Conservation (phyloP, 1,140 invertebrate genomes). For the Augochlora pura region DNA sequence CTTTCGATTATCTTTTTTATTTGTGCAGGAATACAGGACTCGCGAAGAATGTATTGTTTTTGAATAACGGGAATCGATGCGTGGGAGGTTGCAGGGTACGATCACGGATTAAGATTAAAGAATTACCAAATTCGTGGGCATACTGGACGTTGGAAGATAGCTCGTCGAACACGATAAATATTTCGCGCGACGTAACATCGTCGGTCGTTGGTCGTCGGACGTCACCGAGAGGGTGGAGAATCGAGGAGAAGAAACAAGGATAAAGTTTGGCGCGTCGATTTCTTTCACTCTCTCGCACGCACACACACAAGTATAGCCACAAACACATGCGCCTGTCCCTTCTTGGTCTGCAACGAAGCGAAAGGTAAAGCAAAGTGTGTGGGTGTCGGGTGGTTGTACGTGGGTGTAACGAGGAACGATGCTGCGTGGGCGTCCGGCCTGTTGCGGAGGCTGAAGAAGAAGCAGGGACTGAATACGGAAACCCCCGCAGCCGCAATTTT, state of each 20-base stretch:
- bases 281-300: not conserved
- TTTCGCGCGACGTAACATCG: not conserved
- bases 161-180: not conserved
- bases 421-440: slow-evolving; percentile 51
- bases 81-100: too few species aligned
- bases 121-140: too few species aligned
- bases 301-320: too few species aligned
- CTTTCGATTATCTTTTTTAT: too few species aligned
- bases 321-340: too few species aligned
- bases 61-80: too few species aligned
- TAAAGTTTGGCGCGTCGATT: not conserved
- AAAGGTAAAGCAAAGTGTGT: slow-evolving; percentile 5
- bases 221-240: not conserved
- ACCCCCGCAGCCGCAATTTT: slow-evolving; percentile 1
- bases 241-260: slow-evolving; percentile 9
- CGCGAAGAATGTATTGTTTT: too few species aligned
- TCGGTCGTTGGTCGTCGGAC: slow-evolving; percentile 1
- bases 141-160: not conserved
- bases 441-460: slow-evolving; percentile 51
- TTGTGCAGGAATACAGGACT: too few species aligned
- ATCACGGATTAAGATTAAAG: too few species aligned
- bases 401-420: slow-evolving; percentile 1
- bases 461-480: slow-evolving; percentile 46
- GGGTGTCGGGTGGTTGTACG: slow-evolving; percentile 5
- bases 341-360: not conserved